Percentiles rank a stretch among this genome's conserved stretches.
Conservation (phyloP, 2,797 vertebrate genomes). For the Tinamus major region DNA sequence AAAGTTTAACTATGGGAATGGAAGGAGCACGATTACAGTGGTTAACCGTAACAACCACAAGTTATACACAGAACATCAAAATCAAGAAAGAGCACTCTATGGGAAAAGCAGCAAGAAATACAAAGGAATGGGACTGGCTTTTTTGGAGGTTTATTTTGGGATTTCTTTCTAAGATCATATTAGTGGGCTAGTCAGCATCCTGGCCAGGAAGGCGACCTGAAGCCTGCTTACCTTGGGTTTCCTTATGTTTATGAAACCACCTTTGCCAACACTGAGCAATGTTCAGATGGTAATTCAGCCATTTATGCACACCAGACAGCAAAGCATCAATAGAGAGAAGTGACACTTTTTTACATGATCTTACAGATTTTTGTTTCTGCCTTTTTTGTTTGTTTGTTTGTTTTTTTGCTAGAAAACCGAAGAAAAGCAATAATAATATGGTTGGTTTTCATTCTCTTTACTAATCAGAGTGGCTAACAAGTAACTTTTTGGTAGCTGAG, state of each 20-base stretch:
- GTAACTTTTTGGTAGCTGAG: conserved; percentile 6
- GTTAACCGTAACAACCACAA: not conserved
- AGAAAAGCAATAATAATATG: conserved; percentile 8
- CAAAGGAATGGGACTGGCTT: not conserved
- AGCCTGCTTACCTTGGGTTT: not conserved
- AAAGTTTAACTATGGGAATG: not conserved
- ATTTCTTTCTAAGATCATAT: not conserved
- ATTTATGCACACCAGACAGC: not conserved
- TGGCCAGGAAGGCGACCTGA: not conserved
- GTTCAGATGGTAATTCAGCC: not conserved
- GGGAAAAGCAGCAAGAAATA: not conserved
- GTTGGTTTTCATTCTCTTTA: not conserved
- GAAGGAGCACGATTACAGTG: not conserved
- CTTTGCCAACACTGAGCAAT: not conserved
- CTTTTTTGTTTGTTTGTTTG: not conserved
- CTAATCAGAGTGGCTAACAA: conserved; percentile 3
- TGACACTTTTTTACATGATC: not conserved
- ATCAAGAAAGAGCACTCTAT: not conserved
- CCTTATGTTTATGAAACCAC: not conserved
- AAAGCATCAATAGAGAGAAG: not conserved
- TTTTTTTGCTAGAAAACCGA: not conserved
- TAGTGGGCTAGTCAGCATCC: not conserved
- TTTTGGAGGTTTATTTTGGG: not conserved
- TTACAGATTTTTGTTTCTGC: not conserved
- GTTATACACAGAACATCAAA: not conserved